Base-by-base conservation (phyloP, 2,888 invertebrate species). In the Cetonia aurata region DNA sequence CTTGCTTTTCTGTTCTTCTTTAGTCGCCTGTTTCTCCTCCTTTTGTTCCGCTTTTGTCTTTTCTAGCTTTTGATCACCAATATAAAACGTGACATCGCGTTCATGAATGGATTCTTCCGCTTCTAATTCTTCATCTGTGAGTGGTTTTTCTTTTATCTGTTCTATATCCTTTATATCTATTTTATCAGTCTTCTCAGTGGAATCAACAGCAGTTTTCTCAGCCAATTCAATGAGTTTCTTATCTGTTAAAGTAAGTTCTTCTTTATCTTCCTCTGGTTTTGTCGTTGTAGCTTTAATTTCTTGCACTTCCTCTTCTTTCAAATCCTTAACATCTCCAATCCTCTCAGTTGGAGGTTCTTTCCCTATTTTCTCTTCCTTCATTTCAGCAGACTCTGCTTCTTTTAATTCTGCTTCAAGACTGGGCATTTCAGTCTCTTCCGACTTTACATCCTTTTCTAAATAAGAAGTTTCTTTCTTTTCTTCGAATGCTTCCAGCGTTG, bases 41-140 rank as follows among this genome's bases (percentile, higher is more conserved):
- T 65, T 73, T 68, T 75, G 67, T 46, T 74, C 72, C 57, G 70
- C 70, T 59, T 57, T 75, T 25, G 48, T 48, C 37, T 48, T 62
- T 15, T 62, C 62, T 62, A 62, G 13, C 15, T 62, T 62, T n/a
- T 62, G 15, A 15, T 62, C 62, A 33, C 62, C 62, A 31, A 62
- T 62, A 33, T 62, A 62, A 12, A 62, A 62, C 6, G 62, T 62
- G 10, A 62, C 62, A 9, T 62, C 62, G 31, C 48, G 48, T 15
- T 6, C 31, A 19, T 62, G 15, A 19, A 59, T 59, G 31, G 15
- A 48, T 62, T 62, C 48, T 15, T 48, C 33, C 1, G 15, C 1
- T 25, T 59, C 56, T 13, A 10, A 31, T 60, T 52, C 41, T 44
- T 44, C 13, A 8, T 55, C 60, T 69, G 48, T 31, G 44, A 55